Evolutionary conservation across 2,888 invertebrate species (phyloP), one percentile per base, ranked within the genome.

Genomic region (Acrocera orbiculus): DNA sequence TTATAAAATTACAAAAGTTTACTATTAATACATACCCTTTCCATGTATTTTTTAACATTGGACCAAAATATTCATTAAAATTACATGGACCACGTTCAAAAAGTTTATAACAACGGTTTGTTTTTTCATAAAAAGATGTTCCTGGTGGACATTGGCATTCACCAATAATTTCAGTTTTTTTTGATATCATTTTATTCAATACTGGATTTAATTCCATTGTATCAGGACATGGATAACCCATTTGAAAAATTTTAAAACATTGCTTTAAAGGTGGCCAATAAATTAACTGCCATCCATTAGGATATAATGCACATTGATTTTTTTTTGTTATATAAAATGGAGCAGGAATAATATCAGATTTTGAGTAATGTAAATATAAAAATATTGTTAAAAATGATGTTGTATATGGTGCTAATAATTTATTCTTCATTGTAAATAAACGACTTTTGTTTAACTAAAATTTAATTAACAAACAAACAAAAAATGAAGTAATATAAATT

Each of bases 241-340:
- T 74, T 66, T 80, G 76, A 51, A 85, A 86, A 57, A 86, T 86
- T 53, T 79, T 80, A 55, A 86, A 85, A 61, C 86, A 86, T 57
- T 78, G 74, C 40, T 79, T 77, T 52, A 86, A 76, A 2, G 71
- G 66, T 7, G 82, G 77, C 85, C 85, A 86, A 56, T 76, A 83
- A 35, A 86, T 66, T 51, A 83, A 66, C 48, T 85, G 81, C 86
- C 86, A 86, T 29, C 85, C 85, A 40, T 76, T 68, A 0, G 81
- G 76, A 53, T 77, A 72, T 3, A 70, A 63, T 4, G 85, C 82
- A 46, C 86, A 86, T 1, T 86, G 86, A 56, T 86, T 86, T 46
- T 71, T 66, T 41, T 69, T 65, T 2, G 81, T 76, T 53, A 86
- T 76, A 32, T 82, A 83, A 86, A 86, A 86, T 8, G 82, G 81